Evolutionary conservation across 2,797 vertebrate genomes (phyloP).

Genomic region (Hylomyscus alleni): DNA sequence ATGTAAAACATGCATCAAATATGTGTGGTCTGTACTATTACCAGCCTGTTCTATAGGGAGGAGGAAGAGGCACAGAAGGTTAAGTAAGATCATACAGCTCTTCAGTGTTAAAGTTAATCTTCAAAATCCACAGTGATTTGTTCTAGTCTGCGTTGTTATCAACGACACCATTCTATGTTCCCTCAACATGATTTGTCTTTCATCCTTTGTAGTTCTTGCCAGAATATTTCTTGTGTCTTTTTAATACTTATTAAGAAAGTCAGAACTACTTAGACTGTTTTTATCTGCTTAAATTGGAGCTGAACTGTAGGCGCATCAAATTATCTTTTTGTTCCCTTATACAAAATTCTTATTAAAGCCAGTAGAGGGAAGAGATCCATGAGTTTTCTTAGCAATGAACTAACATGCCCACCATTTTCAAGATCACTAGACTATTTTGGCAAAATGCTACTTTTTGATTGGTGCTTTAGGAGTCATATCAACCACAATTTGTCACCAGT

Average conservation of each 20-base stretch:
- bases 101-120: not conserved
- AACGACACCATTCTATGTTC: accelerated
- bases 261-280: not conserved
- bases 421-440: not conserved
- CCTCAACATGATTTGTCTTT: not conserved
- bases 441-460: not conserved
- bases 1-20: not conserved
- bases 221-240: not conserved
- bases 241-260: not conserved
- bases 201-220: not conserved
- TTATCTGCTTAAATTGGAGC: not conserved
- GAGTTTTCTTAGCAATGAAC: not conserved
- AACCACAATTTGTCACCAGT: not conserved
- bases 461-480: not conserved
- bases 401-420: not conserved
- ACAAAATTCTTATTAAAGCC: not conserved
- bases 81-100: not conserved
- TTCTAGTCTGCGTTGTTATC: not conserved
- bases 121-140: not conserved
- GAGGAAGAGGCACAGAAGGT: not conserved
- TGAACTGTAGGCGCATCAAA: not conserved
- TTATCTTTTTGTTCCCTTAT: conserved; percentile 4
- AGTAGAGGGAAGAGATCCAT: not conserved
- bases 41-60: not conserved
- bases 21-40: not conserved